phyloP scores from a whole-genome alignment of 2,888 invertebrate species.

The Diaprepes abbreviatus region DNA sequence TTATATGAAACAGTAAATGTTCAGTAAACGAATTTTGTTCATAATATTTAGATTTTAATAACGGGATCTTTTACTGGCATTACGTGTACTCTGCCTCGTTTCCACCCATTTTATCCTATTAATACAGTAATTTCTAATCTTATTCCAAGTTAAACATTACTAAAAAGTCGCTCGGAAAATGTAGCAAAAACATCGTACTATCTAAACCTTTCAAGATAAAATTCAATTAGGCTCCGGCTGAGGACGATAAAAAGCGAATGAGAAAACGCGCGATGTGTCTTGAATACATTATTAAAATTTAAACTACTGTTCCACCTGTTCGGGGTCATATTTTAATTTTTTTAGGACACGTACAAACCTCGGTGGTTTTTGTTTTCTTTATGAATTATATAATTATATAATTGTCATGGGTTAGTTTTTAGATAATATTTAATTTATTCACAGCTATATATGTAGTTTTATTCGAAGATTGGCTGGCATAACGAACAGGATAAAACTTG shows the following conservation, averaged over 20 bases:
- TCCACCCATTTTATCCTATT: background rate
- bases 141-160: constrained; percentile 7
- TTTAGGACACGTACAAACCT: background rate
- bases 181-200: constrained; percentile 10
- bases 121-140: background rate
- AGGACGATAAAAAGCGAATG: constrained; percentile 19
- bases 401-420: too few species aligned
- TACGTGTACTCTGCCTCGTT: background rate
- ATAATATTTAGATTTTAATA: background rate
- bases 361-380: too few species aligned
- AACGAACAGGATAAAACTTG: too few species aligned
- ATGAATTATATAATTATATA: too few species aligned
- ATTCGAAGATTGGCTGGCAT: too few species aligned
- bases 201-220: constrained; percentile 18
- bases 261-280: constrained; percentile 7
- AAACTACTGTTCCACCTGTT: constrained; percentile 22
- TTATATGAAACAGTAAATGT: too few species aligned
- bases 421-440: too few species aligned
- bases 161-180: constrained; percentile 8
- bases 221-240: constrained; percentile 17
- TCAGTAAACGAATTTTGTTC: background rate
- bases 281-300: constrained; percentile 24
- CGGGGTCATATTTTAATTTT: background rate
- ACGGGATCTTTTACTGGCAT: too few species aligned
- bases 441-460: too few species aligned